Evolutionary conservation across 2,113 vertebrate genomes (phyloP), one percentile per base, ranked within the genome.

Genomic region (Amazona vittata): DNA sequence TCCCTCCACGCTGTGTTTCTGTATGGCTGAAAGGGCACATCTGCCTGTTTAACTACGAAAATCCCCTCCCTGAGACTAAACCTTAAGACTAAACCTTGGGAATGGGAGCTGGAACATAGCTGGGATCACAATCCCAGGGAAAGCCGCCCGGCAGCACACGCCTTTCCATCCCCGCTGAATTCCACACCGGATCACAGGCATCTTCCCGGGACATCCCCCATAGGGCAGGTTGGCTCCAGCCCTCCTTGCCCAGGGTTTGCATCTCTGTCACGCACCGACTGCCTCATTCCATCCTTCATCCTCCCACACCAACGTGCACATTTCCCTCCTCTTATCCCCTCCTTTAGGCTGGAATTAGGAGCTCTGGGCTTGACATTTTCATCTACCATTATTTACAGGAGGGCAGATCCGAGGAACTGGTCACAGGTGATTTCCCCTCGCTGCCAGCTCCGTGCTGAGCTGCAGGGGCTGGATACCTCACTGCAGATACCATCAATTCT

Each of bases 401-500:
- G 93, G 81, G 80, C 82, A 94, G 73, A 85, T 4, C 46, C 6
- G 0, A 55, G 86, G 83, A 43, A 85, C 24, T 1, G 10, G 88
- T 47, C 86, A 76, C 93, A 93, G 90, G 93, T 87, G 88, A 94
- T 92, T 94, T 95, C 89, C 92, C 89, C 65, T 93, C 21, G 1
- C 62, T 5, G 60, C 68, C 53, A 5, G 86, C 68, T 92, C 89
- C 18, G 41, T 86, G 73, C 91, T 26, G 69, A 91, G 86, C 90
- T 28, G 4, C 86, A 25, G 53, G 74, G 67, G 44, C 53, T 74
- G 62, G 69, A 79, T 12, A 26, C 59, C 86, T 96, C 55, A 35
- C 90, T 96, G 96, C 84, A 69, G 96, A 86, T 88, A 50, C 25
- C 94, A 63, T 96, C 95, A 95, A 98, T 97, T 92, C 96, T 92